phyloP scores from a whole-genome alignment of 2,113 vertebrate genomes.

The Monarcha castaneiventris region DNA sequence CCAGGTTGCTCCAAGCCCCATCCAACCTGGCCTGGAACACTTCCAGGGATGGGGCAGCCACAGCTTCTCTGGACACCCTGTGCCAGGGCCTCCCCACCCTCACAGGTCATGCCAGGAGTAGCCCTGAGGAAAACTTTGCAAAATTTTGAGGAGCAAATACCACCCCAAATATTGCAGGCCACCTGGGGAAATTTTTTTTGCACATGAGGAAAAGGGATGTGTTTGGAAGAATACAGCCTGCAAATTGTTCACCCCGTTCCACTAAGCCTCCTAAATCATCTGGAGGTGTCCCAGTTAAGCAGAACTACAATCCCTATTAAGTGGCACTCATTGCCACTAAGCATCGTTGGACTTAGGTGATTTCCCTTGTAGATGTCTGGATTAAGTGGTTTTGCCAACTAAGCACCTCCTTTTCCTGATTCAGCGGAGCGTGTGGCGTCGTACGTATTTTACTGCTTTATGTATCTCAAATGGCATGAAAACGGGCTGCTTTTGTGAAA shows the following conservation, averaged over 20 bases:
- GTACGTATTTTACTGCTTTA: neutral
- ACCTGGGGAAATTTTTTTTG: neutral
- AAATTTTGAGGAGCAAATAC: neutral
- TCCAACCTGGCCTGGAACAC: accelerated
- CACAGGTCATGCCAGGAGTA: neutral
- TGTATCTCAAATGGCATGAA: neutral
- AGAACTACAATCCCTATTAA: constrained; percentile 55
- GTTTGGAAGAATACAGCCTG: neutral
- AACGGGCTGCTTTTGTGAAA: neutral
- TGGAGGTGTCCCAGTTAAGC: constrained; percentile 62
- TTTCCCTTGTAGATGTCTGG: constrained; percentile 67
- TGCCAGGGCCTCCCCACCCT: neutral
- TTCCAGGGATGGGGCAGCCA: neutral
- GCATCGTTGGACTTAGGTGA: constrained; percentile 3
- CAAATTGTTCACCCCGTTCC: neutral
- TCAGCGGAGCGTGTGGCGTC: neutral
- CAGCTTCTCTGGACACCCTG: neutral
- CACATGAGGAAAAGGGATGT: neutral
- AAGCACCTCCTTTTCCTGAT: constrained; percentile 52
- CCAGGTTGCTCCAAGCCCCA: accelerated
- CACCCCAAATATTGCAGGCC: neutral
- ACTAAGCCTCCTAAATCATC: constrained; percentile 46
- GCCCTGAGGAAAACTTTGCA: neutral
- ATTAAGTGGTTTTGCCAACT: constrained; percentile 65
- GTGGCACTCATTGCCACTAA: constrained; percentile 61